phyloP scores from a whole-genome alignment of 2,888 invertebrate genomes.

The Notodonta dromedarius region DNA sequence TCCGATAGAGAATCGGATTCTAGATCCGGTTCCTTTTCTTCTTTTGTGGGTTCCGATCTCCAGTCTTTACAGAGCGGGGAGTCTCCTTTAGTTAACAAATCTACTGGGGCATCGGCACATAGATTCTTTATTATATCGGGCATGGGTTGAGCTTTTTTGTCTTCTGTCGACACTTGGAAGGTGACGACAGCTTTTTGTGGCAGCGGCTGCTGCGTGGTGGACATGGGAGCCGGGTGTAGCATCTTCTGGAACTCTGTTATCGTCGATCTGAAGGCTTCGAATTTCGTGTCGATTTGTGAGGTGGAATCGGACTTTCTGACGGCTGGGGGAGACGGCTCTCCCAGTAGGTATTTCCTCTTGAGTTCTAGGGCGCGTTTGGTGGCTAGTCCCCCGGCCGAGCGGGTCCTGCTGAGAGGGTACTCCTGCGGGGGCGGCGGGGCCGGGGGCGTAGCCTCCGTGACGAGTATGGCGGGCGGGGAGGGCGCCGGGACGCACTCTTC shows the following conservation, averaged over 20 bases:
- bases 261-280: constrained; percentile 92
- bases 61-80: constrained; percentile 60
- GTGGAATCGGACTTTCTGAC: constrained; percentile 93
- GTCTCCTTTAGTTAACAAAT: constrained; percentile 68
- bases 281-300: constrained; percentile 92
- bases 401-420: constrained; percentile 91
- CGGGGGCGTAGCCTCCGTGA: constrained; percentile 91
- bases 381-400: constrained; percentile 94
- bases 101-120: constrained; percentile 67
- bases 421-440: constrained; percentile 87
- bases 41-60: constrained; percentile 79
- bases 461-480: constrained; percentile 90
- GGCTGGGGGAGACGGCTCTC: constrained; percentile 87
- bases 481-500: constrained; percentile 89
- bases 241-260: constrained; percentile 95
- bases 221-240: constrained; percentile 89
- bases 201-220: constrained; percentile 30
- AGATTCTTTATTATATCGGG: constrained; percentile 84
- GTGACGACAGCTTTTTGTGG: constrained; percentile 54
- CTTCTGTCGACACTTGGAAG: constrained; percentile 61
- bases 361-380: constrained; percentile 94
- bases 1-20: constrained; percentile 85
- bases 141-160: constrained; percentile 82
- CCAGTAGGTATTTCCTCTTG: constrained; percentile 92
- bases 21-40: constrained; percentile 74